Percentiles rank a stretch among this genome's conserved stretches.
phyloP scores from a whole-genome alignment of 2,113 vertebrate species.

The Clinocottus analis region DNA sequence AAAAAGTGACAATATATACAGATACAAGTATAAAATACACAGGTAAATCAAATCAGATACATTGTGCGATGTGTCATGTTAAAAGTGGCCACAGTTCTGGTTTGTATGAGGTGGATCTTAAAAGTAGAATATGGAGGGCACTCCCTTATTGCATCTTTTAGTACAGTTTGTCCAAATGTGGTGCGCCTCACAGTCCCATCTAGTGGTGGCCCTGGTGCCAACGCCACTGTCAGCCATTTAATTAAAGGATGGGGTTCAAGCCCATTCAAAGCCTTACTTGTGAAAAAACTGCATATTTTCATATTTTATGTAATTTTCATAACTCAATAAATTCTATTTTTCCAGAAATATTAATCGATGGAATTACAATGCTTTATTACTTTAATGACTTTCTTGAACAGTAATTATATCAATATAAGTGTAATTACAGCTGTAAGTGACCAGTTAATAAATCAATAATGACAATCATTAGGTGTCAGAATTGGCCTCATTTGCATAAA shows the following conservation, averaged over 20 bases:
- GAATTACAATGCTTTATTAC: not conserved
- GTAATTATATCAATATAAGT: not conserved
- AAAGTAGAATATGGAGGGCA: not conserved
- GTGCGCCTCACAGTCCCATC: not conserved
- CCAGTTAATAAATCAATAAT: not conserved
- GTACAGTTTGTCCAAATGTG: not conserved
- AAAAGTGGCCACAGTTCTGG: not conserved
- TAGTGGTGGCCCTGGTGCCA: not conserved
- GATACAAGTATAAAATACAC: not conserved
- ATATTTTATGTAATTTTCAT: not conserved
- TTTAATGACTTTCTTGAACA: not conserved
- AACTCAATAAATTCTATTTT: not conserved
- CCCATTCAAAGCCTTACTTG: not conserved
- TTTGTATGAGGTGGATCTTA: not conserved
- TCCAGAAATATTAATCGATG: not conserved
- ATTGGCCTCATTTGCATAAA: not conserved
- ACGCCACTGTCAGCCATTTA: not conserved
- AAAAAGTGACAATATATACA: not conserved
- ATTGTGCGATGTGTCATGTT: not conserved
- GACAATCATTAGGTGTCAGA: not conserved
- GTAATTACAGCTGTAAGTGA: not conserved
- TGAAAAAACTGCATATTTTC: not conserved
- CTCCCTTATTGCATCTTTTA: not conserved
- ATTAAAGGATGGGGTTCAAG: not conserved
- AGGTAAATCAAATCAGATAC: not conserved